Evolutionary conservation across 2,113 vertebrate genomes (phyloP), one percentile per base, ranked within the genome.

Genomic region (Bufo gargarizans): DNA sequence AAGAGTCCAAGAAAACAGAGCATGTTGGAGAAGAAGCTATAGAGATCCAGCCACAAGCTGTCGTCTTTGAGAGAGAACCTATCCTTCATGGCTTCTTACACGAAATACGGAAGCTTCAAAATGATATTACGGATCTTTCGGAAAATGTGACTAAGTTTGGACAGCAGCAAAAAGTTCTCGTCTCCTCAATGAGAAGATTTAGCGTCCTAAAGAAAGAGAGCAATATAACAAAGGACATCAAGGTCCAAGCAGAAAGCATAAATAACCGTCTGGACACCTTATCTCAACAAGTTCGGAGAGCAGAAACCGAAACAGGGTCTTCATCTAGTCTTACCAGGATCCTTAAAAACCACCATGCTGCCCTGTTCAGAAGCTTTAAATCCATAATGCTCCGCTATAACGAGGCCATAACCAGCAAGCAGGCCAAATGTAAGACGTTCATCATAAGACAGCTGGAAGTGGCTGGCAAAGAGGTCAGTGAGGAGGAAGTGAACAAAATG

Each of bases 141-240:
- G 93, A 92, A 0, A 95, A 97, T 92, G 97, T 99, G 84, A 91
- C 91, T 17, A 96, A 94, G 77, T 97, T 98, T 92, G 95, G 95
- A 88, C 96, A 97, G 74, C 96, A 99, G 91, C 97, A 99, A 83
- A 97, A 95, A 90, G 95, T 91, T 65, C 91, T 99, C 0, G 90
- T 97, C 82, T 96, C 97, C 76, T 95, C 97, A 3, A 98, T 99
- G 96, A 95, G 97, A 83, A 95, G 97, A 9, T 97, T 99, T 91
- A 99, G 98, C 13, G 92, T 98, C 89, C 96, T 99, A 90, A 99
- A 99, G 89, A 97, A 96, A 91, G 98, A 99, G 84, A 96, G 96
- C 77, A 97, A 94, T 88, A 89, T 95, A 82, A 95, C 96, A 0
- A 94, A 94, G 86, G 96, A 96, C 84, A 97, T 99, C 91, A 98